These are phyloP conservation scores for Piprites chloris DNA, from an alignment of 2,113 vertebrate species.

Conservation along the genomic window DNA sequence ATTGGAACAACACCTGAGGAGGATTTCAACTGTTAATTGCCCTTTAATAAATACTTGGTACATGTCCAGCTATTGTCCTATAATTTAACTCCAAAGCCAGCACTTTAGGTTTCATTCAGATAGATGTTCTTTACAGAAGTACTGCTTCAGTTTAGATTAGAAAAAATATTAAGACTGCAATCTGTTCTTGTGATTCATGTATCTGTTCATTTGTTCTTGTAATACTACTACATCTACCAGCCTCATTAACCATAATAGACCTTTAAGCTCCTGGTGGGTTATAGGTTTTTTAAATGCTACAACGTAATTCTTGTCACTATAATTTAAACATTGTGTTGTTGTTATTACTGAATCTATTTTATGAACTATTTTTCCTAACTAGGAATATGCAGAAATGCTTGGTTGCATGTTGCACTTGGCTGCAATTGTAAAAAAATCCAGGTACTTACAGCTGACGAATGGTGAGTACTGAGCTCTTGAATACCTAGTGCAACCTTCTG, in stretches of 20 bases:
- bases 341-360: slow-evolving; percentile 55
- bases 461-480: neutral
- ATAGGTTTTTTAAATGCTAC: slow-evolving; percentile 55
- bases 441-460: slow-evolving; percentile 48
- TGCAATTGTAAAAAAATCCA: slow-evolving; percentile 8
- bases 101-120: slow-evolving; percentile 9
- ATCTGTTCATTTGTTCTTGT: slow-evolving; percentile 20
- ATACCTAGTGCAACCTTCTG: neutral
- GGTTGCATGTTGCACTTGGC: slow-evolving; percentile 7
- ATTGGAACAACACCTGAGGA: neutral
- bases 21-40: neutral
- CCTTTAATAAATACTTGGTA: neutral
- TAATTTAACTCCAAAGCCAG: neutral
- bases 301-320: slow-evolving; percentile 61
- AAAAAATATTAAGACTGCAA: slow-evolving; percentile 36
- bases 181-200: slow-evolving; percentile 46
- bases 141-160: slow-evolving; percentile 3
- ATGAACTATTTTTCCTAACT: neutral
- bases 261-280: slow-evolving; percentile 61
- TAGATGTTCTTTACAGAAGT: neutral
- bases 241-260: slow-evolving; percentile 67
- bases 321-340: slow-evolving; percentile 64
- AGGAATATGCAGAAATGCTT: slow-evolving; percentile 8
- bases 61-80: neutral
- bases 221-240: slow-evolving; percentile 4